Evolutionary conservation across 2,888 invertebrate species (phyloP).

Genomic region (Gandaritis pyraliata): DNA sequence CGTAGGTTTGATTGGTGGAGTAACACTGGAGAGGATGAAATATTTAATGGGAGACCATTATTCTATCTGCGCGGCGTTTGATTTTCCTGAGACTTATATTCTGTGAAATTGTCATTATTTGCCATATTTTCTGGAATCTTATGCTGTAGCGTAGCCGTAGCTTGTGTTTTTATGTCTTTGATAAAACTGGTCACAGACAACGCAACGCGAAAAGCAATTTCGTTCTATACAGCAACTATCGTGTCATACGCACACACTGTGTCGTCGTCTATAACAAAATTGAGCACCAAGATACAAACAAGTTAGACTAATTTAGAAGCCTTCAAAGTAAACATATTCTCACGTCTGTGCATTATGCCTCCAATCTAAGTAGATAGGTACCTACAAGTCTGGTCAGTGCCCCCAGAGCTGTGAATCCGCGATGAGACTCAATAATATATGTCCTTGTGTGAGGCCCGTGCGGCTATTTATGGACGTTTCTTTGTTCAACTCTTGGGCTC

Average conservation of each 20-base stretch:
- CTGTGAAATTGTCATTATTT: background rate
- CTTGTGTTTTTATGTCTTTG: background rate
- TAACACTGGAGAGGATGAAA: slow-evolving; percentile 13
- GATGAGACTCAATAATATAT: slow-evolving; percentile 15
- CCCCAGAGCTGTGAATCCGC: slow-evolving; percentile 12
- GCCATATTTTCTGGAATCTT: background rate
- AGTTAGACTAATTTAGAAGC: slow-evolving; percentile 5
- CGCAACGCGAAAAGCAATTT: background rate
- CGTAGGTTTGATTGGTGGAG: slow-evolving; percentile 16
- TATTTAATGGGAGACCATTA: slow-evolving; percentile 11
- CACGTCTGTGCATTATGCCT: slow-evolving; percentile 17
- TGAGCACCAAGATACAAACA: background rate
- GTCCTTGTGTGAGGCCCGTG: slow-evolving; percentile 26
- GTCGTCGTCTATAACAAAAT: background rate
- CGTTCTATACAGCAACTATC: too few relatives aligned
- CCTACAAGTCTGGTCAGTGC: slow-evolving; percentile 28
- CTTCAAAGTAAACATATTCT: slow-evolving; percentile 1
- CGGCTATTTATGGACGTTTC: slow-evolving; percentile 26
- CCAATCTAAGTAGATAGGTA: slow-evolving; percentile 12
- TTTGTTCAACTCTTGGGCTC: slow-evolving; percentile 19
- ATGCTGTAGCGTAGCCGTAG: too few relatives aligned
- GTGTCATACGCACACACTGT: background rate
- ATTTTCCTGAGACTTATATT: background rate
- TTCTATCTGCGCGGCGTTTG: slow-evolving; percentile 11
- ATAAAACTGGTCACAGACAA: background rate